A percentile compares a stretch with the other conserved stretches of the same genome.
Conservation (phyloP, 2,888 invertebrate species). For the Thalpophila matura region DNA sequence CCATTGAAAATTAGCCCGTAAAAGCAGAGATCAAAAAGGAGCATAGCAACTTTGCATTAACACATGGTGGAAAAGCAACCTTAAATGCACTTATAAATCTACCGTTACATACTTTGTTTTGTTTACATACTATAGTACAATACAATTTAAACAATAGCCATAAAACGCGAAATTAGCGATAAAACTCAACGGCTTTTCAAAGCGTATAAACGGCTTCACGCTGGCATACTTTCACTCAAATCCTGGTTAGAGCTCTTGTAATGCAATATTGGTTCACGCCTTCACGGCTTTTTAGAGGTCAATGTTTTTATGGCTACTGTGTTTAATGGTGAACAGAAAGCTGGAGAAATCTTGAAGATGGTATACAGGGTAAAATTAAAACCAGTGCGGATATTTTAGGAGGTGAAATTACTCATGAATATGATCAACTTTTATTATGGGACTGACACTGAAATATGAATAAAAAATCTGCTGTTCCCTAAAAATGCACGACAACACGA, state of each 20-base stretch:
- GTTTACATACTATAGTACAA: slow-evolving; percentile 27
- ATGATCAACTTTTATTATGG: too few relatives aligned
- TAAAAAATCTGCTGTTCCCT: too few relatives aligned
- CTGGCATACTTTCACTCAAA: slow-evolving; percentile 47
- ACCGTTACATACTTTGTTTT: slow-evolving; percentile 2
- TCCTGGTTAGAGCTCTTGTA: slow-evolving; percentile 51
- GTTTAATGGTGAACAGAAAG: slow-evolving; percentile 16
- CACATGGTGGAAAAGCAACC: too few relatives aligned
- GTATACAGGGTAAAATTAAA: too few relatives aligned
- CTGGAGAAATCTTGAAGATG: slow-evolving; percentile 9
- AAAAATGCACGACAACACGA: too few relatives aligned
- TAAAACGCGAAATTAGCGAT: slow-evolving; percentile 48
- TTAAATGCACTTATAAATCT: background rate
- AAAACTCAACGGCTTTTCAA: slow-evolving; percentile 43
- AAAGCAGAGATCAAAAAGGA: too few relatives aligned
- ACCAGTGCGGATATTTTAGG: too few relatives aligned
- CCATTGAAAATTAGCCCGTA: too few relatives aligned
- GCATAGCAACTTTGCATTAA: too few relatives aligned
- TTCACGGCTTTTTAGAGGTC: slow-evolving; percentile 23
- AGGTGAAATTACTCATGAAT: too few relatives aligned
- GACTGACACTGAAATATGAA: too few relatives aligned
- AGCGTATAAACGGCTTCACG: slow-evolving; percentile 14
- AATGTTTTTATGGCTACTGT: slow-evolving; percentile 30
- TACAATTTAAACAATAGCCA: slow-evolving; percentile 37
- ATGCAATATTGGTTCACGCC: slow-evolving; percentile 37